These are phyloP conservation scores for Molossus molossus DNA, from an alignment of 2,797 vertebrate genomes.

Conservation along the genomic window DNA sequence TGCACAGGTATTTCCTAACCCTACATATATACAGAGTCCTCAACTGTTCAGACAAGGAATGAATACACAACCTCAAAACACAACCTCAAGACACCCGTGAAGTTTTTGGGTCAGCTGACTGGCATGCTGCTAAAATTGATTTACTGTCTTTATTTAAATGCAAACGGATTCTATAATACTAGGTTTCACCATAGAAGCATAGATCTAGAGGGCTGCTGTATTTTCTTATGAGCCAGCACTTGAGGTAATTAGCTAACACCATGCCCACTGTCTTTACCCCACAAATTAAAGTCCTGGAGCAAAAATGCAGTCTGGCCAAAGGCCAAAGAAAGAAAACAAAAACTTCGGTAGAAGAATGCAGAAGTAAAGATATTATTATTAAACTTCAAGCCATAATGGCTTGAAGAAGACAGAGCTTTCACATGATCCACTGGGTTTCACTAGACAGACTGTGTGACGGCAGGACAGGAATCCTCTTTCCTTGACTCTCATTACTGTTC, in stretches of 20 bases:
- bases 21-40: neutral
- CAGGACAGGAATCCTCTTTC: conserved; percentile 6
- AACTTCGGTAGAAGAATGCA: conserved; percentile 1
- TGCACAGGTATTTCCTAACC: conserved; percentile 23
- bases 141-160: conserved; percentile 31
- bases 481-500: neutral
- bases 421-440: neutral
- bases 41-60: conserved; percentile 16
- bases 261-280: conserved; percentile 9
- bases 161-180: conserved; percentile 35
- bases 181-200: neutral
- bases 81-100: neutral
- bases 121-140: neutral
- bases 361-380: conserved; percentile 41
- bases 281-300: conserved; percentile 65
- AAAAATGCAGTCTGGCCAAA: conserved; percentile 33
- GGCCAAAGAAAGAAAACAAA: conserved; percentile 64
- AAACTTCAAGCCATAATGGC: neutral
- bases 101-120: conserved; percentile 30
- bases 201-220: neutral
- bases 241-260: conserved; percentile 54
- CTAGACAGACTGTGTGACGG: neutral
- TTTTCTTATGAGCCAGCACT: neutral
- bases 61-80: neutral
- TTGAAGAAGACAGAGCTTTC: neutral